A percentile compares a stretch with the other conserved stretches of the same genome.
phyloP scores from a whole-genome alignment of 2,888 invertebrate genomes.

The Elysia crispata region DNA sequence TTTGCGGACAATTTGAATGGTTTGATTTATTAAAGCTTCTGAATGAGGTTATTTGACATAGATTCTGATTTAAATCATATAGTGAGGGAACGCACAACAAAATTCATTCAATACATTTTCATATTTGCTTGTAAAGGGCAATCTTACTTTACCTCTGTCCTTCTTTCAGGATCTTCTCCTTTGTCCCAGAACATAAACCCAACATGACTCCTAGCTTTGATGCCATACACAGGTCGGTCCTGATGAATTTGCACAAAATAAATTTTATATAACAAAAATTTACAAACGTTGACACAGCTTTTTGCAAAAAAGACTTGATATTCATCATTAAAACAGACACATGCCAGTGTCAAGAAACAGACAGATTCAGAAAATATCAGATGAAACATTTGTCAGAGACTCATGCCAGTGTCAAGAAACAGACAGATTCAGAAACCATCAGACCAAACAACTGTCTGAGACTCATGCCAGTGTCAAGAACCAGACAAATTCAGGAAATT shows the following conservation, averaged over 20 bases:
- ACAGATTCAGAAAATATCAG: not conserved
- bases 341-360: too few species aligned
- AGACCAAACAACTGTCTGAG: too few species aligned
- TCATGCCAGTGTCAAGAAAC: too few species aligned
- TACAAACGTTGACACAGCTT: not conserved
- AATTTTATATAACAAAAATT: not conserved
- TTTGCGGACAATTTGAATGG: too few species aligned
- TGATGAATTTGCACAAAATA: constrained; percentile 72
- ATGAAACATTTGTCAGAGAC: too few species aligned
- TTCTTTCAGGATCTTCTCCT: constrained; percentile 74
- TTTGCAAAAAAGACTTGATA: too few species aligned
- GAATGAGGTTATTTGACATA: too few species aligned
- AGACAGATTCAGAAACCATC: not conserved
- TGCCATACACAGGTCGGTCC: constrained; percentile 87
- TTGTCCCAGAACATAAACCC: constrained; percentile 85
- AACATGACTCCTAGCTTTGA: constrained; percentile 84
- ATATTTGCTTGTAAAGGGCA: not conserved
- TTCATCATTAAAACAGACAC: too few species aligned
- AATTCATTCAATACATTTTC: too few species aligned
- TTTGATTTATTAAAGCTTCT: not conserved
- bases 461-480: too few species aligned
- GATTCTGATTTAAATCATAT: too few species aligned
- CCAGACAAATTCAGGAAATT: not conserved
- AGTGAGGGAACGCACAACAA: too few species aligned
- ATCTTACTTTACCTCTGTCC: constrained; percentile 66